These are phyloP conservation scores for Strigamia maritima DNA, from an alignment of 2,888 invertebrate genomes.

Conservation along the genomic window DNA sequence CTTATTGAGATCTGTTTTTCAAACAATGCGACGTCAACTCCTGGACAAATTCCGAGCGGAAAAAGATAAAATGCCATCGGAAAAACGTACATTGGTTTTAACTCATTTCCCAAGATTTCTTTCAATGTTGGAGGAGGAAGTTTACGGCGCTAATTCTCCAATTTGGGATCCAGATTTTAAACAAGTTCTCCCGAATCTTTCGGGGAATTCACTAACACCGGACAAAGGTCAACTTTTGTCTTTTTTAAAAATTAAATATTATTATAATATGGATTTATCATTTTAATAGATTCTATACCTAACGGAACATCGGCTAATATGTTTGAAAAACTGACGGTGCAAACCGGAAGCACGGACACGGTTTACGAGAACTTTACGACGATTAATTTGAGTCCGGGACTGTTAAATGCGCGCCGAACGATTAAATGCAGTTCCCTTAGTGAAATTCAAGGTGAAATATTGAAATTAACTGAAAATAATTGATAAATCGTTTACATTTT, in stretches of 20 bases:
- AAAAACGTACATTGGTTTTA: conserved; percentile 74
- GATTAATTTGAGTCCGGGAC: conserved; percentile 63
- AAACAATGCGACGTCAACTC: conserved; percentile 76
- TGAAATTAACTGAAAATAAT: too few species aligned
- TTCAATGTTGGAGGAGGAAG: conserved; percentile 80
- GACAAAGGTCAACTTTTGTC: conserved; percentile 40
- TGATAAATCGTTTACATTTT: too few species aligned
- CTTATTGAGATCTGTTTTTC: conserved; percentile 77
- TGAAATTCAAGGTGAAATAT: conserved; percentile 40
- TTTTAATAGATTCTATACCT: conserved; percentile 28
- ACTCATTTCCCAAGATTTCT: conserved; percentile 89
- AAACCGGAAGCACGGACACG: conserved; percentile 55
- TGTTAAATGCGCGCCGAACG: conserved; percentile 46
- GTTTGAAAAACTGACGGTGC: conserved; percentile 64
- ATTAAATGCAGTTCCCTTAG: conserved; percentile 38
- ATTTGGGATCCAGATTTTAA: conserved; percentile 93
- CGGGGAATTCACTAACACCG: conserved; percentile 27
- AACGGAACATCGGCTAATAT: conserved; percentile 54
- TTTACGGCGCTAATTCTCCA: conserved; percentile 78
- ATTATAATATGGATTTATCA: not conserved
- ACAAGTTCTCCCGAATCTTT: conserved; percentile 60
- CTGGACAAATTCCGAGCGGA: conserved; percentile 88
- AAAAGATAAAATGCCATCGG: conserved; percentile 82
- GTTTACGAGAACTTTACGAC: conserved; percentile 67
- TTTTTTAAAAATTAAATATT: not conserved